phyloP scores from a whole-genome alignment of 2,113 vertebrate species.

The Rhipidura dahli region DNA sequence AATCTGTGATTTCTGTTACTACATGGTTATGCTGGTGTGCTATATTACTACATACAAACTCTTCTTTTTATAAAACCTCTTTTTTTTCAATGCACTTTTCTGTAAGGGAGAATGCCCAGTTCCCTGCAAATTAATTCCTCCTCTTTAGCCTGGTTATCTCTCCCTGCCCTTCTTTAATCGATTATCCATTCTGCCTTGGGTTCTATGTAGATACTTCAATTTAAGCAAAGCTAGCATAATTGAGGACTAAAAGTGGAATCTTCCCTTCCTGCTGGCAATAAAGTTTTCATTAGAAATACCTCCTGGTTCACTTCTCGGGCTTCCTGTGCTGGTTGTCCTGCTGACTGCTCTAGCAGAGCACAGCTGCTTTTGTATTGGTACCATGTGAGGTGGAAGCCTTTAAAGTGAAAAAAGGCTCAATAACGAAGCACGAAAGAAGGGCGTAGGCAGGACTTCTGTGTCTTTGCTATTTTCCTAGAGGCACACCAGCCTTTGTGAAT shows the following conservation, averaged over 20 bases:
- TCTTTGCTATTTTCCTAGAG: background rate
- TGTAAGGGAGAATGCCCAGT: background rate
- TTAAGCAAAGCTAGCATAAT: background rate
- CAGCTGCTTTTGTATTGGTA: background rate
- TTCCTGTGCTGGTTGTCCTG: background rate
- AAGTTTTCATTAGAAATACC: background rate
- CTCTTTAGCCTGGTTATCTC: background rate
- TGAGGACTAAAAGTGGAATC: background rate
- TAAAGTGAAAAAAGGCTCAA: background rate
- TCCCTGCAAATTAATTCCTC: background rate
- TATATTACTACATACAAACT: background rate
- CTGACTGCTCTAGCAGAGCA: background rate
- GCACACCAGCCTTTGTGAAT: background rate
- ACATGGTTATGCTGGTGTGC: background rate
- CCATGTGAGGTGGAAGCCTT: background rate
- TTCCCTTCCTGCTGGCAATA: background rate
- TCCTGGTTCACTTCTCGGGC: background rate
- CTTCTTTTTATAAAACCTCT: background rate
- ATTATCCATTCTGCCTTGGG: background rate
- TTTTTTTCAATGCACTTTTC: background rate
- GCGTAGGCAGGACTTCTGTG: rapidly evolving
- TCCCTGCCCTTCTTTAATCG: background rate
- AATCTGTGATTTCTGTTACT: background rate
- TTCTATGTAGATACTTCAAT: background rate
- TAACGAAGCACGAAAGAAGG: background rate